Evolutionary conservation across 1,140 invertebrate species (phyloP), one percentile per base, ranked within the genome.

Genomic region (Leptoteleia sp.): DNA sequence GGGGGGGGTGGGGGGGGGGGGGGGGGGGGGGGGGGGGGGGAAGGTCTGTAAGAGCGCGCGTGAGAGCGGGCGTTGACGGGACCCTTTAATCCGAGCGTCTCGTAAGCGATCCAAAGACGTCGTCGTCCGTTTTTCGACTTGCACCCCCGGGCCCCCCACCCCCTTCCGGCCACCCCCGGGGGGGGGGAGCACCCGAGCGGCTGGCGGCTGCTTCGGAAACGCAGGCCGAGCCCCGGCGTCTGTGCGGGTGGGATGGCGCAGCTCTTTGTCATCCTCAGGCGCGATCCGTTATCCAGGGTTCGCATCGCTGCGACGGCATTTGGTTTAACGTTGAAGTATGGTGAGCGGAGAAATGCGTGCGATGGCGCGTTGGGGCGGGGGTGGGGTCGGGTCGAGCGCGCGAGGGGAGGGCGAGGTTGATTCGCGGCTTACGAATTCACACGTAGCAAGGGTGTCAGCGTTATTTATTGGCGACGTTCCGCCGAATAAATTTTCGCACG

Each of bases 391-490:
- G n/a, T n/a, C n/a, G n/a, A n/a, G 52, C 16, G 33, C 35, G 64
- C 68, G 70, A 64, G 57, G 37, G 31, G 64, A 47, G 67, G 45
- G 12, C 17, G 61, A 67, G 65, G 64, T n/a, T 67, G 70, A 71
- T 81, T 78, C 67, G 71, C 61, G 59, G 59, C 79, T 77, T 77
- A 75, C 75, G 76, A 81, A 81, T 81, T 81, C 75, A 72, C 65
- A 81, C 65, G 70, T 71, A 76, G 64, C 65, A 68, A 76, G 79
- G 64, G 65, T 78, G 75, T 76, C 71, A 77, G 75, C 67, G 62
- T 81, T 78, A 78, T 78, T 78, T 78, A 81, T 81, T 72, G 71
- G 65, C 65, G 59, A 76, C 65, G 67, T 71, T 78, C 70, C 70
- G 67, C 71, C 62, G 76, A 78, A 78, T 78, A 76, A 78, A 81